These are phyloP conservation scores for Rhizoglyphus robini DNA, from an alignment of 1,140 invertebrate genomes.

Conservation along the genomic window DNA sequence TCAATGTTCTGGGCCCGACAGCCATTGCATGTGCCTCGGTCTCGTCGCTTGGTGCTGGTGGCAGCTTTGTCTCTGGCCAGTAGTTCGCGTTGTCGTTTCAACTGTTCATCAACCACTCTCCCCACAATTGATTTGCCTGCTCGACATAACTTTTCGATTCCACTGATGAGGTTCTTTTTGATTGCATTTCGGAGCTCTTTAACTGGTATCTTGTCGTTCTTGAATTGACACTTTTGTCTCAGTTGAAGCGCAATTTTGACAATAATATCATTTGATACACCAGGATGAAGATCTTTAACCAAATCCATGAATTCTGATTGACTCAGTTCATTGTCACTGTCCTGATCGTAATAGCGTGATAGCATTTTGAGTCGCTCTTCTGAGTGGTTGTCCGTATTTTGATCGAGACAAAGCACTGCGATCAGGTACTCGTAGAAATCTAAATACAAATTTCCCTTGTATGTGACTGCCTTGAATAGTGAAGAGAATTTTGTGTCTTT, in stretches of 20 bases:
- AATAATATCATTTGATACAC: neutral
- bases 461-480: neutral
- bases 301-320: neutral
- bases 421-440: neutral
- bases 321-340: neutral
- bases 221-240: neutral
- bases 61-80: neutral
- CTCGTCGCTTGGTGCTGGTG: neutral
- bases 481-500: neutral
- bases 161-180: neutral
- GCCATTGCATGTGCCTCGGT: neutral
- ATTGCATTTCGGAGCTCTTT: neutral
- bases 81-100: neutral
- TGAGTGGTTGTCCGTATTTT: neutral
- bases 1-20: constrained; percentile 1
- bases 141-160: neutral
- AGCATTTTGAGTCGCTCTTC: neutral
- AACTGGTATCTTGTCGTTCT: neutral
- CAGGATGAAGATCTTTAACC: neutral
- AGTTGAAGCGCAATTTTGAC: neutral
- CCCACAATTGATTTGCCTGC: neutral
- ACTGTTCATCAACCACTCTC: neutral
- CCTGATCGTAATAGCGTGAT: neutral
- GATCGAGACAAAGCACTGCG: neutral
- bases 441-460: neutral